Base-by-base conservation (phyloP, 2,113 vertebrate species). In the Regulus satrapa region DNA sequence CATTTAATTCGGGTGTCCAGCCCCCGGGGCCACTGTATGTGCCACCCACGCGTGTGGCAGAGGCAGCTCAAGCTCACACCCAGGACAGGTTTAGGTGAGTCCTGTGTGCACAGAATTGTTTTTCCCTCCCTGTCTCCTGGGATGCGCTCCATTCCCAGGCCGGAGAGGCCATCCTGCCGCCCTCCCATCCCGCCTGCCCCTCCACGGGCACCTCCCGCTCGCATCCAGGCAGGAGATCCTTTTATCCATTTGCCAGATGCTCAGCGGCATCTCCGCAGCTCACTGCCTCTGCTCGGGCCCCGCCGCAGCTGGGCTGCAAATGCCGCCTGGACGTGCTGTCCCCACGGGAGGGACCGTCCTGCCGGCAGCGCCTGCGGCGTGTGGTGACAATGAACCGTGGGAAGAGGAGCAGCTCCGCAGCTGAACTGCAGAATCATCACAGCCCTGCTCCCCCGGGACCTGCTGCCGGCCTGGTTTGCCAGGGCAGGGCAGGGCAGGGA, bases 1-100 rank as follows among this genome's bases (percentile, higher is more conserved):
- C 3, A 0, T 59, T 75, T 49, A 49, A 32, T 32, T 24, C 1
- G 0, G 8, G 5, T 43, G 31, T 18, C 49, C 55, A 85, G 54
- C 8, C 29, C 18, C 24, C 8, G 1, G 8, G 41, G 14, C 21
- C 67, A 8, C 59, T 0, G 0, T 8, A 0, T 1, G 1, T 88
- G 78, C 38, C 46, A 56, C 66, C 71, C 69, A 9, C 18, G 1
- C 0, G 0, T 5, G 18, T 38, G 61, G 55, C 74, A 69, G 52
- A 3, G 88, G 28, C 67, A 67, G 52, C 84, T 84, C 41, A 6
- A 77, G 63, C 36, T 72, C 9, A 0, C 0, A 1, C 38, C 5
- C 67, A 23, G n/a, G n/a, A n/a, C n/a, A 40, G 45, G 2, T 21
- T 77, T 43, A 24, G 20, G 19, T 34, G n/a, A 43, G 40, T 18